These are phyloP conservation scores for Drosophila tsacasi DNA, from an alignment of 1,140 invertebrate genomes.

Conservation along the genomic window DNA sequence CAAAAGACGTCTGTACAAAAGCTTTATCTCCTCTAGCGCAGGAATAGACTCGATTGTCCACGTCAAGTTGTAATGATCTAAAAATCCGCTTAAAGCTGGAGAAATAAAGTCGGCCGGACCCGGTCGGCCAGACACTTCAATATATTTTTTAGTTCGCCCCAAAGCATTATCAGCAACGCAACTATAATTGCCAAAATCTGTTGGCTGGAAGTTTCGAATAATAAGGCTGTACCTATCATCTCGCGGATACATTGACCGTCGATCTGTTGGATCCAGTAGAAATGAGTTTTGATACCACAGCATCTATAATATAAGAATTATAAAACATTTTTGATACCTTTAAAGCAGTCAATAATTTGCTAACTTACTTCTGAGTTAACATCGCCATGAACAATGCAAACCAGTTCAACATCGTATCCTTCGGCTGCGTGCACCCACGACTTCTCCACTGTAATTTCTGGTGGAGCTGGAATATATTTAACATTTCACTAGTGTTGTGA, in stretches of 20 bases:
- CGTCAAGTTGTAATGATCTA: conserved; percentile 86
- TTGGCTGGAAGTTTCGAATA: conserved; percentile 86
- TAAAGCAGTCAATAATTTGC: background rate
- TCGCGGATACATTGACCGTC: conserved; percentile 86
- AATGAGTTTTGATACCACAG: conserved; percentile 88
- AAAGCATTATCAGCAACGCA: conserved; percentile 86
- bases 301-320: conserved; percentile 82
- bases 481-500: background rate
- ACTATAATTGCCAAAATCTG: conserved; percentile 88
- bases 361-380: conserved; percentile 85
- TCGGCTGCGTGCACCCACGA: conserved; percentile 86
- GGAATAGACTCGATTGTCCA: conserved; percentile 87
- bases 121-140: conserved; percentile 86
- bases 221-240: conserved; percentile 87
- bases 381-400: conserved; percentile 86
- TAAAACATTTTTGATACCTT: background rate
- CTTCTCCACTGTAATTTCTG: conserved; percentile 86
- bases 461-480: conserved; percentile 82
- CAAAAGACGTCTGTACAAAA: conserved; percentile 86
- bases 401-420: conserved; percentile 86
- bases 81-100: conserved; percentile 83
- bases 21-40: conserved; percentile 86
- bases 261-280: conserved; percentile 86
- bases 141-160: conserved; percentile 86
- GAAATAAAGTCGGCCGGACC: conserved; percentile 86